Evolutionary conservation across 2,113 vertebrate species (phyloP).

Genomic region (Myrmecophaga tridactyla): DNA sequence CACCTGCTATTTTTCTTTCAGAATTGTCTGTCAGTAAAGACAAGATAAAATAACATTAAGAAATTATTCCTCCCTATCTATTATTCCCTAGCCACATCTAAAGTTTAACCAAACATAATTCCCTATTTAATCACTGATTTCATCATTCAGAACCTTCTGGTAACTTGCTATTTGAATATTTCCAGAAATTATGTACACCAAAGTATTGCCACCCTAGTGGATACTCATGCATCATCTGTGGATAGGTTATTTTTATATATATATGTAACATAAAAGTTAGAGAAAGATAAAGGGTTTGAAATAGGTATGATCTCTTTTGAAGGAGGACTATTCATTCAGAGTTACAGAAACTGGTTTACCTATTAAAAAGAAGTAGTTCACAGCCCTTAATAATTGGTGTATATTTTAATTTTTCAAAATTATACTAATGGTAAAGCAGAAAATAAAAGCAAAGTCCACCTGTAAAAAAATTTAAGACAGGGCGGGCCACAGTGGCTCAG

Average conservation of each 20-base stretch:
- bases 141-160: neutral
- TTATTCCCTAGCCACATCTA: neutral
- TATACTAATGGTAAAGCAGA: conserved; percentile 6
- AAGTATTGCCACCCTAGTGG: neutral
- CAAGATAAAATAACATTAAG: neutral
- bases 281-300: neutral
- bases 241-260: neutral
- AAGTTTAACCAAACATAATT: neutral
- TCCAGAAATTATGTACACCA: conserved; percentile 8
- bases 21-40: neutral
- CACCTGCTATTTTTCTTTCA: neutral
- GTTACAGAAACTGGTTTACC: neutral
- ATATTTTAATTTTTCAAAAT: neutral
- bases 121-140: neutral
- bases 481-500: no score
- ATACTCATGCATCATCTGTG: neutral
- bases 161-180: neutral
- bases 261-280: neutral
- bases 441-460: neutral
- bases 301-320: neutral
- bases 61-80: neutral
- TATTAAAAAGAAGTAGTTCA: neutral
- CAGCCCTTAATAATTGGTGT: neutral
- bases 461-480: conserved; percentile 12
- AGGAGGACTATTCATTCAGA: neutral